These are phyloP conservation scores for Ispidina lecontei DNA, from an alignment of 2,797 vertebrate species.

Conservation along the genomic window DNA sequence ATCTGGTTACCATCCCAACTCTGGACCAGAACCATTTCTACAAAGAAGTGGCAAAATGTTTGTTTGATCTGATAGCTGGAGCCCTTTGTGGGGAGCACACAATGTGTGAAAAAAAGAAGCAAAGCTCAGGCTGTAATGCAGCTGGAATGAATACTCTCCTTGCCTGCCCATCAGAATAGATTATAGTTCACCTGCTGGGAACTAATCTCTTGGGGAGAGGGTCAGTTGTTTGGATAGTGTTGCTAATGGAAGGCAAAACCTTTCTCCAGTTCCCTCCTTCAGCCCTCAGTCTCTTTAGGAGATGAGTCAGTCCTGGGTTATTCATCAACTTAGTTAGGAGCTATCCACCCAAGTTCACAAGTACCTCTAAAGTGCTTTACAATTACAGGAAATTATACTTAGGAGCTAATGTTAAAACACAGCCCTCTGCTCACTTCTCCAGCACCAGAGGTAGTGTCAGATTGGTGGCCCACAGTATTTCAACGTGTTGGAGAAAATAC, in stretches of 20 bases:
- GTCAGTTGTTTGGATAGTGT: constrained; percentile 67
- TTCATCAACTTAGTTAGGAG: constrained; percentile 59
- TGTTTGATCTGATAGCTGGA: constrained; percentile 55
- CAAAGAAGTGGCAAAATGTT: constrained; percentile 60
- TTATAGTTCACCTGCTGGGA: constrained; percentile 67
- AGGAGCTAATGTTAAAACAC: constrained; percentile 36
- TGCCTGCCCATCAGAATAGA: constrained; percentile 39
- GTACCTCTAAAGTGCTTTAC: constrained; percentile 38
- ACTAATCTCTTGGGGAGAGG: constrained; percentile 56
- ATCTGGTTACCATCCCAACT: neutral
- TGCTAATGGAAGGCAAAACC: constrained; percentile 69
- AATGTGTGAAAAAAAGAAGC: neutral
- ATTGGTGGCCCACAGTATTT: neutral
- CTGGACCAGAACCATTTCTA: neutral
- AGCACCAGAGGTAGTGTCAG: neutral
- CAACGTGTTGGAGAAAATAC: neutral
- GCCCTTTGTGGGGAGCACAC: neutral
- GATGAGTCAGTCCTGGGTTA: constrained; percentile 36
- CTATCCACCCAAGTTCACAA: constrained; percentile 52
- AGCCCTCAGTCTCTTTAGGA: neutral
- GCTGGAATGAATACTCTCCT: constrained; percentile 40
- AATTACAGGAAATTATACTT: constrained; percentile 52
- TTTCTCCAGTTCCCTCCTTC: constrained; percentile 44
- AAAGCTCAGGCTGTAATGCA: constrained; percentile 48
- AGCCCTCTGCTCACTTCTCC: constrained; percentile 2